phyloP scores from a whole-genome alignment of 2,888 invertebrate genomes.

The Eristalinus aeneus region DNA sequence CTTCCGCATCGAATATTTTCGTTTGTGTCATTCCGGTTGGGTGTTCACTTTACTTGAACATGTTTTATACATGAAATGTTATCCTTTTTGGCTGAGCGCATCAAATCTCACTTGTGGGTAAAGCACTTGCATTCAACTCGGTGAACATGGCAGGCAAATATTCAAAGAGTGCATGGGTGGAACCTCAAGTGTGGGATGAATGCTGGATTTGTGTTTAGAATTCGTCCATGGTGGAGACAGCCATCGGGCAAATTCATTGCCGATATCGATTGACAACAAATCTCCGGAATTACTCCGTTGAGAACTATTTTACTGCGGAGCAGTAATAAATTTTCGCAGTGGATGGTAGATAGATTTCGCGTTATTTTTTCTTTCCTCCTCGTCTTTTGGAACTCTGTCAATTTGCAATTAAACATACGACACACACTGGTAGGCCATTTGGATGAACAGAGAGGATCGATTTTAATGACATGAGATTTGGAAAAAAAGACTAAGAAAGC shows the following conservation, averaged over 20 bases:
- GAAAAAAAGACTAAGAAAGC: no score
- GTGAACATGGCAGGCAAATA: not conserved
- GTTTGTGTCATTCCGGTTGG: not conserved
- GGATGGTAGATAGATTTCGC: not conserved
- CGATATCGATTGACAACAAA: conserved; percentile 39
- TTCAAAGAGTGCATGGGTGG: not conserved
- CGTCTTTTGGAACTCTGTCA: conserved; percentile 30
- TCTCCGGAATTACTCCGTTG: conserved; percentile 35
- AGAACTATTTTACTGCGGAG: conserved; percentile 29
- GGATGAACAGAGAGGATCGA: not conserved
- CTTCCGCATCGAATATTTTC: not conserved
- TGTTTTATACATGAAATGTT: conserved; percentile 3
- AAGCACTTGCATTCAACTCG: not conserved
- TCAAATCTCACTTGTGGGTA: conserved; percentile 1
- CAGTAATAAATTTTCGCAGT: conserved; percentile 28
- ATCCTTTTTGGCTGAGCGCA: not conserved
- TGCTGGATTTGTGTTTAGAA: not conserved
- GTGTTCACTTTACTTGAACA: not conserved
- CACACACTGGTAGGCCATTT: not conserved
- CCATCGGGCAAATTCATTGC: conserved; percentile 1
- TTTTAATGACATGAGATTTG: not conserved
- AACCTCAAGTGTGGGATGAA: not conserved
- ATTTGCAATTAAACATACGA: conserved; percentile 23
- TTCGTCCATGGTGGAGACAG: not conserved
- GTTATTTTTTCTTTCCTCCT: not conserved